Base-by-base conservation (phyloP, 1,140 invertebrate genomes). In the Megathymus violae region DNA sequence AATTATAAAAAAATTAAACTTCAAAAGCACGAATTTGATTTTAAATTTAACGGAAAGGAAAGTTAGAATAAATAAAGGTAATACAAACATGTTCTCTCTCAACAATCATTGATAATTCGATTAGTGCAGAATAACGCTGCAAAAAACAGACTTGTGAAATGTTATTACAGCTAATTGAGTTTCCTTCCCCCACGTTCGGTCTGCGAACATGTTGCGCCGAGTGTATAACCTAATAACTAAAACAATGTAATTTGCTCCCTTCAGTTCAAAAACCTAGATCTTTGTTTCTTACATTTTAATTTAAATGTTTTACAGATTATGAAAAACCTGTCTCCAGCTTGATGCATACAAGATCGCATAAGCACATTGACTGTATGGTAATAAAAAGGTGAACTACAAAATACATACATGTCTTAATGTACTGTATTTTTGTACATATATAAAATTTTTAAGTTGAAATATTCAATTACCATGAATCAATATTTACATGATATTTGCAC, bases 151-250 rank as follows among this genome's bases (percentile, higher is more conserved):
- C 14, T 17, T 58, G 25, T 46, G 41, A 58, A 58, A 46, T 46
- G 54, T 46, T 58, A 58, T 58, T 34, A 46, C 41, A 25, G 41
- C 54, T 58, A 58, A 58, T 58, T 58, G 54, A 46, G 25, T 56
- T 58, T 58, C 41, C 41, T 46, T 46, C 41, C 17, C 27, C 27
- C 25, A 34, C 54, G 41, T 44, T 58, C 41, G 27, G 40, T 46
- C 25, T 19, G 40, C 40, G 54, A 46, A 58, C 54, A 46, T 46
- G 44, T 46, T 58, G 54, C 54, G 54, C 25, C 25, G 16, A 13
- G 40, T 19, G 52, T n/a, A n/a, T 25, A 56, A 56, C 34, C 40
- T 56, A 44, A 56, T 56, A 27, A 44, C 52, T 58, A 46, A 58
- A 58, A 58, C 41, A 58, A 58, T 31, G 27, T 25, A 56, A 56